A percentile compares a stretch with the other conserved stretches of the same genome.
phyloP scores from a whole-genome alignment of 2,888 invertebrate species.

The Lamellibrachia satsuma region DNA sequence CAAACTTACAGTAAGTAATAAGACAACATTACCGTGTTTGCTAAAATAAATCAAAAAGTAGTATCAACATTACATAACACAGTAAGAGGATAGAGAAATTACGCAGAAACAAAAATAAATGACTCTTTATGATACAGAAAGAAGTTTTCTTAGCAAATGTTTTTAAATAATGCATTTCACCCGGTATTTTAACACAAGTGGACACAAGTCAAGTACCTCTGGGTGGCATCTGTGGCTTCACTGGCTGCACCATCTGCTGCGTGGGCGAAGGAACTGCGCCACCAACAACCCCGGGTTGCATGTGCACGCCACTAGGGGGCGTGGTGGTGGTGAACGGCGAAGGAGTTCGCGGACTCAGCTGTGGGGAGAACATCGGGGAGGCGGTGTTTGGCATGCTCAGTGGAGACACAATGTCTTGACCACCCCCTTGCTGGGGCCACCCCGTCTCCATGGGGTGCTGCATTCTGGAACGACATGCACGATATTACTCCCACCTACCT shows the following conservation, averaged over 20 bases:
- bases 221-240: constrained; percentile 25
- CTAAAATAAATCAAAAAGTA: too few species aligned
- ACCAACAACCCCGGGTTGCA: constrained; percentile 21
- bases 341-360: constrained; percentile 38
- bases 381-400: constrained; percentile 31
- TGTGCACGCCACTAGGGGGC: constrained; percentile 27
- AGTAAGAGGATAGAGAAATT: too few species aligned
- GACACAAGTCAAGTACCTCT: neutral
- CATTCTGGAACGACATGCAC: neutral
- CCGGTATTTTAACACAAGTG: neutral
- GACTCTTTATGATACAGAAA: too few species aligned
- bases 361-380: constrained; percentile 28
- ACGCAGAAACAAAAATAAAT: too few species aligned
- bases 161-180: too few species aligned
- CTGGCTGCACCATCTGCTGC: constrained; percentile 27
- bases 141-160: too few species aligned
- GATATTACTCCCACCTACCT: neutral
- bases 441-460: neutral
- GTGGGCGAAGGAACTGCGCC: constrained; percentile 23
- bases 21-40: too few species aligned
- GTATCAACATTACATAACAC: too few species aligned
- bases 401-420: constrained; percentile 28
- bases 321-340: constrained; percentile 38
- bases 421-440: constrained; percentile 22
- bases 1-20: too few species aligned